Percentiles rank a stretch among this genome's conserved stretches.
phyloP scores from a whole-genome alignment of 2,888 invertebrate genomes.

The Thymelicus sylvestris region DNA sequence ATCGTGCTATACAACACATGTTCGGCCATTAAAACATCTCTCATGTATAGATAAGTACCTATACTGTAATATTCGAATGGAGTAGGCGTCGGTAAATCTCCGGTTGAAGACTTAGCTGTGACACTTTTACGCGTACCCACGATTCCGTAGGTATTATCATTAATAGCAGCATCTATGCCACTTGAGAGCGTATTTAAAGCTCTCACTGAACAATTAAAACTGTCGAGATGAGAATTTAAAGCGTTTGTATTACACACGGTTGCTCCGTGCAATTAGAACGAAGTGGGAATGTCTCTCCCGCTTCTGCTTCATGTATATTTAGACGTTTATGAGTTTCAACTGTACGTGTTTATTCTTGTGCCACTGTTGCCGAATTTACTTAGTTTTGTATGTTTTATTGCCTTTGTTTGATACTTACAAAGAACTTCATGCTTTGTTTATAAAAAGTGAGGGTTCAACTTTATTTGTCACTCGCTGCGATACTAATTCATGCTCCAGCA shows the following conservation, averaged over 20 bases:
- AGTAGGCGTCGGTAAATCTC: conserved; percentile 52
- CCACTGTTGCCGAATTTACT: conserved; percentile 42
- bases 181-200: conserved; percentile 66
- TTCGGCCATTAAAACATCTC: conserved; percentile 47
- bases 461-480: conserved; percentile 3
- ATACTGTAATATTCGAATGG: conserved; percentile 33
- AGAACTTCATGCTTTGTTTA: conserved; percentile 4
- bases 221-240: conserved; percentile 60
- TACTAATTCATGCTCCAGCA: conserved; percentile 22
- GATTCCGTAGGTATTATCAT: conserved; percentile 57
- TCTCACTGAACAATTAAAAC: conserved; percentile 63
- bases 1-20: conserved; percentile 45
- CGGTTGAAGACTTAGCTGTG: conserved; percentile 50
- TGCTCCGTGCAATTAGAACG: conserved; percentile 52
- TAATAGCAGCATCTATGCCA: conserved; percentile 68
- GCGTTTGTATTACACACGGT: conserved; percentile 53
- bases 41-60: conserved; percentile 42
- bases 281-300: conserved; percentile 49
- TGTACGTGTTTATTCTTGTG: conserved; percentile 42
- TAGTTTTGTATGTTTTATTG: conserved; percentile 40
- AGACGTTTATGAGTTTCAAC: conserved; percentile 53
- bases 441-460: not conserved
- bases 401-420: conserved; percentile 24
- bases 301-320: conserved; percentile 52
- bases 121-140: conserved; percentile 53